Percentiles rank a stretch among this genome's conserved stretches.
Evolutionary conservation across 2,888 invertebrate species (phyloP).

Genomic region (Tetranychus piercei): DNA sequence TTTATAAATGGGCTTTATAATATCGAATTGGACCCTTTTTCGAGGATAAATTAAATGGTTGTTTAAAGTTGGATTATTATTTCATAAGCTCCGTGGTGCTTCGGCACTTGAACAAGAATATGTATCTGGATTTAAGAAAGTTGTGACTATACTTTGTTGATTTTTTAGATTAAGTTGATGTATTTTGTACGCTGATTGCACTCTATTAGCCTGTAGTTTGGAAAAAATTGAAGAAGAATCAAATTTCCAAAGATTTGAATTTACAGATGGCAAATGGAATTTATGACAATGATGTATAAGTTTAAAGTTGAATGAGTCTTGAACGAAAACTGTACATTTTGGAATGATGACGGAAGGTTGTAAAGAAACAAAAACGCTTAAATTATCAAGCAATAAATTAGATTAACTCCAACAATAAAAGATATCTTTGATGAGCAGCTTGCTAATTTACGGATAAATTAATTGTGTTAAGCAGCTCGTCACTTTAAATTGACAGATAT

Average conservation of each 20-base stretch:
- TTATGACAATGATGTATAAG: neutral
- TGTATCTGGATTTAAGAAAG: neutral
- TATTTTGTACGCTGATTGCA: neutral
- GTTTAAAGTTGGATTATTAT: neutral
- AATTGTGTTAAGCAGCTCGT: too few species aligned
- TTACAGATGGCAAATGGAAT: neutral
- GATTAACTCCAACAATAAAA: too few species aligned
- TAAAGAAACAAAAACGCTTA: too few species aligned
- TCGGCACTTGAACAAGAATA: neutral
- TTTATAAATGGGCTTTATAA: neutral
- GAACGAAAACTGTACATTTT: neutral
- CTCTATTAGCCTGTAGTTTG: neutral
- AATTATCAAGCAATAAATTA: too few species aligned
- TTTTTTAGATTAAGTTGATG: neutral
- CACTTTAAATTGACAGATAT: neutral
- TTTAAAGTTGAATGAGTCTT: too few species aligned
- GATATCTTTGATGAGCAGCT: too few species aligned
- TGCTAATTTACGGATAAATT: too few species aligned
- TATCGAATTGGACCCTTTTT: neutral
- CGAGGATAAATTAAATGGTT: neutral
- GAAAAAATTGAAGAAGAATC: neutral
- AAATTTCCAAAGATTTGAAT: neutral
- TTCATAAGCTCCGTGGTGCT: neutral
- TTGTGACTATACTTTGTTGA: too few species aligned
- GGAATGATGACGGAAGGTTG: neutral